Base-by-base conservation (phyloP, 2,113 vertebrate genomes). In the Tenebrosternarchus preto region DNA sequence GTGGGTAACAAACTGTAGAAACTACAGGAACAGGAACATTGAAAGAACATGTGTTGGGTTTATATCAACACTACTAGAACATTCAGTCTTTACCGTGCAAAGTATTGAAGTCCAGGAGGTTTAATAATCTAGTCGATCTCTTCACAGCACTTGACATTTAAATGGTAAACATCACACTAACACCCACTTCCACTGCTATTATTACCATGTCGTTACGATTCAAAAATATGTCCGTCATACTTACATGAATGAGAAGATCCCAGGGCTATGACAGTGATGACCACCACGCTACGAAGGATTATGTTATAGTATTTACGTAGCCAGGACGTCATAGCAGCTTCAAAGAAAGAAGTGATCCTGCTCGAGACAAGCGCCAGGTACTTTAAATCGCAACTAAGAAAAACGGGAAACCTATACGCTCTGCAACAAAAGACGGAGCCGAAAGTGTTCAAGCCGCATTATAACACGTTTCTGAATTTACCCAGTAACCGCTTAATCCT, bases 301-400 rank as follows among this genome's bases (percentile, higher is more conserved):
- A 88, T 85, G 85, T 84, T 85, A 84, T 85, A 83, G 89, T 82
- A 78, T 77, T 74, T 77, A 69, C 83, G 88, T 76, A 87, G 86
- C 88, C 93, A 90, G 90, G 92, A 88, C 90, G 90, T 93, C 93
- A 94, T 92, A 85, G 84, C 80, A 89, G 85, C 91, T 82, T 89
- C 61, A 59, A 79, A 57, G 19, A 88, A 73, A 83, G 69, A 82
- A 80, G 66, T 50, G 43, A 50, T 3, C n/a, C n/a, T n/a, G 64
- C 43, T 50, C 57, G 59, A 75, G 59, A 61, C 39, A 50, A 15
- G 12, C 43, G 11, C 43, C 43, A 50, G 43, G 12, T 15, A 50
- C 43, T 50, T 50, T 50, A 50, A 50, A 50, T 50, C 59, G 17
- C 11, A 22, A 63, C 33, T 59, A 22, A 43, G 73, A 75, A 73